These are phyloP conservation scores for Ctenoplectra terminalis DNA, from an alignment of 1,140 invertebrate genomes.

Conservation along the genomic window DNA sequence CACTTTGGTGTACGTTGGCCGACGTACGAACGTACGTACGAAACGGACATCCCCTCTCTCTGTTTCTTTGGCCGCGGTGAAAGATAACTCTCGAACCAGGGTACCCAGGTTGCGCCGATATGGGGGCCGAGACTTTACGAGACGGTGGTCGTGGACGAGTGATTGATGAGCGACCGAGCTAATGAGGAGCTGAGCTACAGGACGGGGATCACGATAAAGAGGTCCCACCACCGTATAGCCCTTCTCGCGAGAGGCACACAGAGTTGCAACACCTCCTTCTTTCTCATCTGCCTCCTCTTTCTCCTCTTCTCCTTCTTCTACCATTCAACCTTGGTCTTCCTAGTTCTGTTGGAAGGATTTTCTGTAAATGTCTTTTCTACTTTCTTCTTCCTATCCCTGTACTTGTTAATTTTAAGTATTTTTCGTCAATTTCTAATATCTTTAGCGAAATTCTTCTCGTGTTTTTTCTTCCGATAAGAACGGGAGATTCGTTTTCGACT, in stretches of 20 bases:
- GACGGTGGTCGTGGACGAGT: constrained; percentile 80
- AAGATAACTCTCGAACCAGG: constrained; percentile 69
- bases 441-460: too few relatives aligned
- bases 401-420: neutral
- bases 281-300: constrained; percentile 3
- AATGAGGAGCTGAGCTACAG: constrained; percentile 82
- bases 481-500: too few relatives aligned
- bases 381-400: neutral
- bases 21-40: constrained; percentile 14
- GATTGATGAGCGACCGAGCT: constrained; percentile 82
- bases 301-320: neutral
- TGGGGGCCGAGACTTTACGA: constrained; percentile 69
- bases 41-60: constrained; percentile 25
- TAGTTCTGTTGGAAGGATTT: neutral
- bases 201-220: constrained; percentile 82
- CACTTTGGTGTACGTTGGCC: constrained; percentile 22
- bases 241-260: constrained; percentile 70
- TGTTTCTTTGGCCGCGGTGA: constrained; percentile 35
- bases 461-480: too few relatives aligned
- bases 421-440: neutral
- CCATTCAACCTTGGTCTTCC: neutral
- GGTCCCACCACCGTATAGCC: constrained; percentile 73
- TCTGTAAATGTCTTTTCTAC: neutral
- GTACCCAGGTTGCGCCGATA: constrained; percentile 68
- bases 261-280: constrained; percentile 63